These are phyloP conservation scores for Synergus laeviventris DNA, from an alignment of 2,888 invertebrate genomes.

Conservation along the genomic window DNA sequence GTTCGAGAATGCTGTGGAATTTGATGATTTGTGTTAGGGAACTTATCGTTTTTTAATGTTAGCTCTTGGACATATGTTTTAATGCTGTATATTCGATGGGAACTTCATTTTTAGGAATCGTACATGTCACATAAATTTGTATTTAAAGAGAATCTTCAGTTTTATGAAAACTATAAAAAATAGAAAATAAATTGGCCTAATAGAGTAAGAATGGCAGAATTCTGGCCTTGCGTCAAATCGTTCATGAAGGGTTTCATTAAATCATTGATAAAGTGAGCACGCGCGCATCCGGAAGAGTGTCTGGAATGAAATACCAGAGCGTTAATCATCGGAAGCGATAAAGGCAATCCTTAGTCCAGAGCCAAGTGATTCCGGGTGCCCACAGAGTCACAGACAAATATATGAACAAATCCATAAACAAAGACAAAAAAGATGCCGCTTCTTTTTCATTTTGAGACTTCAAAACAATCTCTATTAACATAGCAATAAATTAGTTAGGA, in stretches of 20 bases:
- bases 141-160: not conserved
- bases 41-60: not conserved
- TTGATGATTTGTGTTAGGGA: not conserved
- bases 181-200: too few relatives aligned
- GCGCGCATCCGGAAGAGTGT: conserved; percentile 4
- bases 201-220: not conserved
- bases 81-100: not conserved
- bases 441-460: not conserved
- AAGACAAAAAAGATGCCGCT: not conserved
- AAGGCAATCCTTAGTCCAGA: not conserved
- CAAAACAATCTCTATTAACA: too few relatives aligned
- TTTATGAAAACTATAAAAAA: too few relatives aligned
- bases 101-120: too few relatives aligned
- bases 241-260: conserved; percentile 8
- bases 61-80: too few relatives aligned
- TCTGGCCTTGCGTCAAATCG: not conserved
- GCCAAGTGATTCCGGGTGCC: not conserved
- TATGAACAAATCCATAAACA: not conserved
- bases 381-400: not conserved
- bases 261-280: conserved; percentile 25
- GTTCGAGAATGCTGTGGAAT: not conserved
- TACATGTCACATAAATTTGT: not conserved
- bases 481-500: too few relatives aligned
- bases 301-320: conserved; percentile 10
- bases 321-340: not conserved